Base-by-base conservation (phyloP, 2,888 invertebrate species). In the Teleogryllus oceanicus region DNA sequence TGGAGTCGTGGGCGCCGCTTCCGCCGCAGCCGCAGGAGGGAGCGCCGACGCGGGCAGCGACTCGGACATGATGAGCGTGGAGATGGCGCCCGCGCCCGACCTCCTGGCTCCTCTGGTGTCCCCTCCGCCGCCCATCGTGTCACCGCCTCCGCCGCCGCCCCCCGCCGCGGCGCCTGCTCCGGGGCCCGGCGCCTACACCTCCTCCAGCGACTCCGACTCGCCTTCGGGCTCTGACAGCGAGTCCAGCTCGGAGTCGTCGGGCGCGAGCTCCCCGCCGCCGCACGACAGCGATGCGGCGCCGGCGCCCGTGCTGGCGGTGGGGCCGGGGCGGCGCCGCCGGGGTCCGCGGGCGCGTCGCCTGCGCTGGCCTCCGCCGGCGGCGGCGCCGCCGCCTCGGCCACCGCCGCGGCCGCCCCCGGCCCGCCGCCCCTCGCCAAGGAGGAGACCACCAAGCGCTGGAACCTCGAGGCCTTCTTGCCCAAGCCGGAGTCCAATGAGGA, bases 21-120 rank as follows among this genome's bases (percentile, higher is more conserved):
- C 75, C 13, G 21, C 11, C 20, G 21, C 13, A 5, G 75, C 75
- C 21, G 21, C n/a, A 4, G 75, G 75, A 5, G 75, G 37, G n/a
- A 20, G 18, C 74, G 74, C 18, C n/a, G 75, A 20, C 75, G 37
- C 75, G 20, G 75, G 21, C 77, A 80, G 85, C 85, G 79, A 83
- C 83, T n/a, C 85, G 2, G 62, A 86, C 21, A 85, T 86, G 81
- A 85, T 86, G 82, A 90, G 11, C 21, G 37, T 75, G 75, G 75
- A 75, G 75, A 13, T 24, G 75, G 49, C 74, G 50, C 49, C 79
- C 11, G 37, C 79, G 37, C 75, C 74, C 20, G 75, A 50, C 12
- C 50, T 50, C 18, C 24, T 49, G 49, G 24, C 75, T 37, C 79
- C 79, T 5, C 49, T 37, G 20, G 49, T 49, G n/a, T 50, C 75